Base-by-base conservation (phyloP, 2,113 vertebrate genomes). In the Arizona elegans region DNA sequence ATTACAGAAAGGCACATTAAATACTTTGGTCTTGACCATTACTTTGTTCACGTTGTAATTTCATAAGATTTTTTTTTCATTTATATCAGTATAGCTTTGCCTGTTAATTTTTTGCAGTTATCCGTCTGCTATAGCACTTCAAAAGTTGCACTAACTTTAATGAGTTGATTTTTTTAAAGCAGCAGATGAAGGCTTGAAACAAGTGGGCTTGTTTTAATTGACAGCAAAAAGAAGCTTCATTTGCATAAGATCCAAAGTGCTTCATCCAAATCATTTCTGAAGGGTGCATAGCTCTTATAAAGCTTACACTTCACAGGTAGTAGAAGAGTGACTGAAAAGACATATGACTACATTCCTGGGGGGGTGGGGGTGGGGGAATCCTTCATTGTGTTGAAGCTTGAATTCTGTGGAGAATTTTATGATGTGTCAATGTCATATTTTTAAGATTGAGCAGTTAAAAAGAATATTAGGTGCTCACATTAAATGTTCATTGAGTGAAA, bases 401-500 rank as follows among this genome's bases (percentile, higher is more conserved):
- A 58, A 24, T 75, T 87, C 38, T 75, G 26, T 75, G 70, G 81
- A 93, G 52, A 93, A 58, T 88, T 88, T 90, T 86, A 90, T 29
- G 29, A 50, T 59, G 58, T 92, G 58, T 87, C 91, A 87, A 23
- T 92, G 91, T 55, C 56, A 56, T 92, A 88, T 90, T 90, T 81
- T 54, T n/a, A 92, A 92, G 38, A 58, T 29, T 65, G 59, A 90
- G 53, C 70, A 70, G 52, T 94, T 90, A 58, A 87, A 91, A 90
- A 29, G 38, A 53, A 81, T 89, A 90, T 87, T 92, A 89, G 90
- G 8, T 52, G 59, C 91, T 24, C 92, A 54, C 86, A 92, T 96
- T 95, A 92, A 92, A 94, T 95, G 94, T 92, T 95, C 87, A 94
- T 93, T 81, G 90, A 93, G 54, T 95, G 90, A 93, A 92, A 94